Base-by-base conservation (phyloP, 2,888 invertebrate genomes). In the Hyles lineata region DNA sequence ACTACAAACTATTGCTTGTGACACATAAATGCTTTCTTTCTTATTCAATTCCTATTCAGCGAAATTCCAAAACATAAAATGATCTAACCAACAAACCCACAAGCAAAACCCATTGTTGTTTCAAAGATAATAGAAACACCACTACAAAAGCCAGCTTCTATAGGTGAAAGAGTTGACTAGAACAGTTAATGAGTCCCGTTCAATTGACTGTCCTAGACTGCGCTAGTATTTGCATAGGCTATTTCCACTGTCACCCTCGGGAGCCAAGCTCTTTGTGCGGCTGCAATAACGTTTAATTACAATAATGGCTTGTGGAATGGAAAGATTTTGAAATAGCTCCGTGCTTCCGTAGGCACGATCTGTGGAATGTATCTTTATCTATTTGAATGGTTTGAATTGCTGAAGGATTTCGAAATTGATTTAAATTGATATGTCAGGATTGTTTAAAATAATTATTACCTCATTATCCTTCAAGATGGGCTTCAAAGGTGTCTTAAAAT, bases 151-250 rank as follows among this genome's bases (percentile, higher is more conserved):
- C 25, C 23, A 23, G 11, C 61, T 32, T 43, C 32, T 19, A 70
- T 21, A 69, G 69, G 50, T 55, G 55, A 17, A 32, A 58, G 43
- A 21, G 60, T 70, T 55, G 58, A 62, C 71, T 76, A 77, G 74
- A 70, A 67, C 70, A 72, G 72, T 72, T 78, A 80, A 80, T 80
- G 76, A 77, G 73, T 73, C 72, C 15, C 52, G 76, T 74, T 75
- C 70, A 75, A 82, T 80, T 79, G 72, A 76, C 74, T 81, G 78
- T 75, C 70, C 73, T 75, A 71, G 63, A 59, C 74, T 73, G 70
- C 71, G 5, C 29, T 5, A 73, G 73, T 75, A 76, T 79, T 77
- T 81, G 72, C 71, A 73, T 75, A 75, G 70, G 62, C 75, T 35
- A 43, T 58, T 58, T 35, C 63, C 35, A 67, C 19, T 15, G 35